These are phyloP conservation scores for Adelognathus sp. DNA, from an alignment of 2,888 invertebrate genomes.

Conservation along the genomic window DNA sequence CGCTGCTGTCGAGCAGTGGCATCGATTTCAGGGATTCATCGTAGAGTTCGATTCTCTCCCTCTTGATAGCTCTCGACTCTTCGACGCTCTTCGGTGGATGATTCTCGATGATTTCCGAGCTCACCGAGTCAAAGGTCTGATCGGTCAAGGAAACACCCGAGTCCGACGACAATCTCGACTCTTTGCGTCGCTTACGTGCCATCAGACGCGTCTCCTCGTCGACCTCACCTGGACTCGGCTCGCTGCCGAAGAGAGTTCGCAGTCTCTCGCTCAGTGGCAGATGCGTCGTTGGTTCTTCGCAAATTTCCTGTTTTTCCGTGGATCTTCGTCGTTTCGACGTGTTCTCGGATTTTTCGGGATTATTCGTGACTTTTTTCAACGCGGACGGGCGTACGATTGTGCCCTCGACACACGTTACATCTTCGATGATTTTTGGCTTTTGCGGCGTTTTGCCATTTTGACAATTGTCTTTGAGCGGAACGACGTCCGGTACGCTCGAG, in stretches of 20 bases:
- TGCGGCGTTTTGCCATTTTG: no score
- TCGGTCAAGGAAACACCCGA: slow-evolving; percentile 17
- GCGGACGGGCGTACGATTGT: slow-evolving; percentile 4
- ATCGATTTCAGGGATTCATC: background rate
- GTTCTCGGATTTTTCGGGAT: background rate
- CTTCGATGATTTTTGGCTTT: slow-evolving; percentile 42
- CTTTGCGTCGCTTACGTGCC: slow-evolving; percentile 4
- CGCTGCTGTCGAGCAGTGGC: slow-evolving; percentile 21
- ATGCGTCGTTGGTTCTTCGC: background rate
- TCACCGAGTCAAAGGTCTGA: background rate
- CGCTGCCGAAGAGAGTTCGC: slow-evolving; percentile 31
- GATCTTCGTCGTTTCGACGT: background rate
- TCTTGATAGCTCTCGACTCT: background rate
- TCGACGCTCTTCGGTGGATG: no score
- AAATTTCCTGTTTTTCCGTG: background rate
- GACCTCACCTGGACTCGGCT: slow-evolving; percentile 19
- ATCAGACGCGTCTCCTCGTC: slow-evolving; percentile 14
- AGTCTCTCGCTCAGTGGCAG: background rate
- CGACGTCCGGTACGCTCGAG: slow-evolving; percentile 41
- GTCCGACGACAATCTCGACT: slow-evolving; percentile 10
- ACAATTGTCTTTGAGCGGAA: background rate
- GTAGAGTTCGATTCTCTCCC: background rate
- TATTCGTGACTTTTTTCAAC: background rate
- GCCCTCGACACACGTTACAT: slow-evolving; percentile 47
- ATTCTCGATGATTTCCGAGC: background rate